phyloP scores from a whole-genome alignment of 2,113 vertebrate genomes.

The Aspiorhynchus laticeps region DNA sequence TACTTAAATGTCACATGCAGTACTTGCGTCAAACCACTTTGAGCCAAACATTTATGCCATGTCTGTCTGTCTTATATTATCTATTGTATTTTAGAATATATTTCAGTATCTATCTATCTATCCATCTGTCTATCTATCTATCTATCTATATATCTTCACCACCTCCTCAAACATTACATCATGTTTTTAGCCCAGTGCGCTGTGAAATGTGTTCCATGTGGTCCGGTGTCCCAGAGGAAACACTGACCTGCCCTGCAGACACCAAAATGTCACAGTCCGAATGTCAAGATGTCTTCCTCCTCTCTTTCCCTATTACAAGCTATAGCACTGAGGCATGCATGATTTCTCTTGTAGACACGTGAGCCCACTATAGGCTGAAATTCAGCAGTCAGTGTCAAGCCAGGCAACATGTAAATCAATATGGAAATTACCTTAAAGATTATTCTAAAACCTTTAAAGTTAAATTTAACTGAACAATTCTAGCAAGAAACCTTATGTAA shows the following conservation, averaged over 20 bases:
- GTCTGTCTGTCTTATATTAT: background rate
- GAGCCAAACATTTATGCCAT: background rate
- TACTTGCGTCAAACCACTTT: background rate
- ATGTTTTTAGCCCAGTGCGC: constrained; percentile 30
- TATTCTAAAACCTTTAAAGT: background rate
- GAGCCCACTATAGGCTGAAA: constrained; percentile 20
- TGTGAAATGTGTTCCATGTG: constrained; percentile 19
- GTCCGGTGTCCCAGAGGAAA: constrained; percentile 30
- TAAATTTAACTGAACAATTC: background rate
- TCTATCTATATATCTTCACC: constrained; percentile 31
- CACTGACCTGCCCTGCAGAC: constrained; percentile 45
- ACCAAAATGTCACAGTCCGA: constrained; percentile 27
- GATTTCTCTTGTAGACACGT: constrained; percentile 14
- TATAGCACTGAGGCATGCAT: constrained; percentile 26
- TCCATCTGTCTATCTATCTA: constrained; percentile 20
- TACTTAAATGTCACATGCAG: constrained; percentile 14
- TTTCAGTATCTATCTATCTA: background rate
- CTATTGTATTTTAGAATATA: too few species aligned
- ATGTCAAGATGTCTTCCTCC: constrained; percentile 17
- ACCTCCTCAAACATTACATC: constrained; percentile 71
- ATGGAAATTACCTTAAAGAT: constrained; percentile 18
- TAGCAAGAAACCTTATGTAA: background rate
- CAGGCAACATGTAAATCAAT: background rate
- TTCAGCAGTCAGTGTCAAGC: constrained; percentile 13
- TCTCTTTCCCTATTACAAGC: background rate